A percentile compares a stretch with the other conserved stretches of the same genome.
Conservation (phyloP, 2,888 invertebrate genomes). For the Ptychoptera contaminata region DNA sequence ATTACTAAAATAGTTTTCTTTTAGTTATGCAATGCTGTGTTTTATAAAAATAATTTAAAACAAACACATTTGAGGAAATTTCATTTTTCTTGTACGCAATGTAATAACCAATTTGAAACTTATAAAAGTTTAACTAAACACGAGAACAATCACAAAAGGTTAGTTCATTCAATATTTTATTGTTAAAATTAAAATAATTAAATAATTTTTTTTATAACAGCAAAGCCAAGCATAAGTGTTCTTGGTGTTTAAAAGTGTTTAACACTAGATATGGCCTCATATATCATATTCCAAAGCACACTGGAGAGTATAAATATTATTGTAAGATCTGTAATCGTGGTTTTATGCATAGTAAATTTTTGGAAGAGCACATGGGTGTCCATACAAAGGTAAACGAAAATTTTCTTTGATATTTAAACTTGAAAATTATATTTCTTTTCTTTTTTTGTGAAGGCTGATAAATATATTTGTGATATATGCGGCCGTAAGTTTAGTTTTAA, state of each 20-base stretch:
- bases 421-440: too few relatives aligned
- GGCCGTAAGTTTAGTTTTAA: conserved; percentile 1
- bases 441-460: background rate
- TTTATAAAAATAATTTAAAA: background rate
- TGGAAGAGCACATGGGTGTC: conserved; percentile 1
- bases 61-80: background rate
- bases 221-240: background rate
- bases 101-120: background rate
- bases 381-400: background rate
- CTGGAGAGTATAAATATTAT: conserved; percentile 1
- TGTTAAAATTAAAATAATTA: too few relatives aligned
- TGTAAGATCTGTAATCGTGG: conserved; percentile 1
- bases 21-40: background rate
- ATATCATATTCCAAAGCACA: conserved; percentile 2
- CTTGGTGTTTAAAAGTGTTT: background rate
- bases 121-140: background rate
- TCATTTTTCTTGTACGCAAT: background rate
- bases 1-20: background rate
- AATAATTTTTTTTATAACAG: background rate
- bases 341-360: conserved; percentile 1
- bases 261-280: conserved; percentile 1
- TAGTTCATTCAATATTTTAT: too few relatives aligned
- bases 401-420: background rate
- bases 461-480: conserved; percentile 2
- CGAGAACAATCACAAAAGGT: background rate